These are phyloP conservation scores for Drosophila algonquin DNA, from an alignment of 2,888 invertebrate genomes.

Conservation along the genomic window DNA sequence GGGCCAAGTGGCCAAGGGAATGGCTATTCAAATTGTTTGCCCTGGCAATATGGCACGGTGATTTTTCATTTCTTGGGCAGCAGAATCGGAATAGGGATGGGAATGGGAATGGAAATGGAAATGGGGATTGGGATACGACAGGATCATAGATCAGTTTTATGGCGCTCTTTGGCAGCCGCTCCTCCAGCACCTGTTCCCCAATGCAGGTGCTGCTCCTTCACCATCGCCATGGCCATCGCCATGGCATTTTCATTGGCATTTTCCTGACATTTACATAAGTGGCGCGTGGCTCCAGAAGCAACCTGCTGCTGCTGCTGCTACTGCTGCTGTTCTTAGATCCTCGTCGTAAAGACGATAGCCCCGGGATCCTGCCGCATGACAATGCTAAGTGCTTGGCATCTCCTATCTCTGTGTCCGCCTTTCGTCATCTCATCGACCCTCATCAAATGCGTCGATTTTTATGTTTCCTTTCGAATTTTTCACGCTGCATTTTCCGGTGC, in stretches of 20 bases:
- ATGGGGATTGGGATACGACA: background rate
- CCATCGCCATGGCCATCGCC: too few species aligned
- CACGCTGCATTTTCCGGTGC: constrained; percentile 67
- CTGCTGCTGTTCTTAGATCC: constrained; percentile 1
- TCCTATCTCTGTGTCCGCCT: constrained; percentile 3
- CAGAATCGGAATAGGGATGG: background rate
- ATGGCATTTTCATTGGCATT: background rate
- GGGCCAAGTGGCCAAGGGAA: background rate
- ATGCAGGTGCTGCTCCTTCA: background rate
- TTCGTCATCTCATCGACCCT: constrained; percentile 73
- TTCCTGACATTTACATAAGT: constrained; percentile 57
- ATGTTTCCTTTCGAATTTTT: constrained; percentile 64
- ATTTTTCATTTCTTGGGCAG: constrained; percentile 60
- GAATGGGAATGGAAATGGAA: background rate
- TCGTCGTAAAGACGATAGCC: background rate
- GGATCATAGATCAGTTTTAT: background rate
- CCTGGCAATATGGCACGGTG: constrained; percentile 66
- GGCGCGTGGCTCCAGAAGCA: constrained; percentile 53
- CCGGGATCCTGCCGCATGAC: constrained; percentile 15
- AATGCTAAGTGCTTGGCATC: constrained; percentile 24
- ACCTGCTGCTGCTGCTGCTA: constrained; percentile 20
- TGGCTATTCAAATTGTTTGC: constrained; percentile 64
- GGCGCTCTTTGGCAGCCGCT: background rate
- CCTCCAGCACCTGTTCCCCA: constrained; percentile 1
- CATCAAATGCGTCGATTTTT: constrained; percentile 72